Evolutionary conservation across 2,113 vertebrate genomes (phyloP).

Genomic region (Bolborhynchus lineola): DNA sequence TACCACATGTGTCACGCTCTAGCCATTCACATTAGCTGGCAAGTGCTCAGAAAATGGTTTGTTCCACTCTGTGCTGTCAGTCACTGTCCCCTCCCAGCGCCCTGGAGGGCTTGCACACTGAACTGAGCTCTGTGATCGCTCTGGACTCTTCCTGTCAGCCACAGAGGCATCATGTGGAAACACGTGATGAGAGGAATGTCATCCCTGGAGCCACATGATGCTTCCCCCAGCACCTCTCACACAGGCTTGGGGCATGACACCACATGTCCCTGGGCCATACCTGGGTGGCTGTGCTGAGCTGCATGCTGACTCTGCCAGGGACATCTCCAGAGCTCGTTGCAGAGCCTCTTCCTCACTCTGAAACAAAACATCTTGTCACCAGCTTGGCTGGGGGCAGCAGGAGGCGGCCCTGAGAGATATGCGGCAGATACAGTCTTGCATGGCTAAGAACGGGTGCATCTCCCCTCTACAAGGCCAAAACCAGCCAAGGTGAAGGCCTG

Average conservation of each 20-base stretch:
- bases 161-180: background rate
- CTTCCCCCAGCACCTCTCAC: background rate
- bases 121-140: background rate
- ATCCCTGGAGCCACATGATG: background rate
- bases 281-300: slow-evolving; percentile 70
- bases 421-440: background rate
- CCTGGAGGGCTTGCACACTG: background rate
- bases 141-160: background rate
- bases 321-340: slow-evolving; percentile 93
- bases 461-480: background rate
- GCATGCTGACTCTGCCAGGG: slow-evolving; percentile 81
- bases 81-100: background rate
- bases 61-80: background rate
- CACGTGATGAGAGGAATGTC: background rate
- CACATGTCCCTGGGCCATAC: slow-evolving; percentile 25
- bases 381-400: background rate
- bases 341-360: slow-evolving; percentile 95
- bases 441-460: background rate
- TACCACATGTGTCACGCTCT: background rate
- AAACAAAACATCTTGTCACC: background rate
- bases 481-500: background rate
- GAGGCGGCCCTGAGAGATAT: background rate
- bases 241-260: background rate
- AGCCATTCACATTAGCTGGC: background rate
- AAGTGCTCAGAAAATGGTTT: background rate